phyloP scores from a whole-genome alignment of 1,140 invertebrate genomes.

The Littorina saxatilis region DNA sequence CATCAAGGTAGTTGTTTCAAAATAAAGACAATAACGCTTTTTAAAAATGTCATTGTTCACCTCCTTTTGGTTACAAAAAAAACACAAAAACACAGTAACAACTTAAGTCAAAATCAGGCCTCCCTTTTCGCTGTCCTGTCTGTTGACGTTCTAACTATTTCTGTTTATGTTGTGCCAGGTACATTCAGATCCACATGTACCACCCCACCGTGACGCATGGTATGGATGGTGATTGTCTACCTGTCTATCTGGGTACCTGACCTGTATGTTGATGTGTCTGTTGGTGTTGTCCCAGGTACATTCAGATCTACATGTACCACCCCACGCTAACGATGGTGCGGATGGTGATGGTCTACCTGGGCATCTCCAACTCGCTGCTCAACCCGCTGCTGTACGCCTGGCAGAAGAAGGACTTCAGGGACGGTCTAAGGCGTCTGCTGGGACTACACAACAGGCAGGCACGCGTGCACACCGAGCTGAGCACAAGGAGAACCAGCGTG shows the following conservation, averaged over 20 bases:
- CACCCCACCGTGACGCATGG: slow-evolving; percentile 6
- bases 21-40: too few species aligned
- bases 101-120: too few species aligned
- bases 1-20: too few species aligned
- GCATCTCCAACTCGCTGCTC: slow-evolving; percentile 31
- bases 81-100: too few species aligned
- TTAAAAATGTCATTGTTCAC: too few species aligned
- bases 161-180: neutral
- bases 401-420: slow-evolving; percentile 27
- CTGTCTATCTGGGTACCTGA: slow-evolving; percentile 10
- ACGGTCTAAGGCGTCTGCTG: slow-evolving; percentile 16
- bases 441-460: neutral
- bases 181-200: slow-evolving; percentile 26
- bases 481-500: neutral
- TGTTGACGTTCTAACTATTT: too few species aligned
- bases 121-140: too few species aligned
- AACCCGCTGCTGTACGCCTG: slow-evolving; percentile 25
- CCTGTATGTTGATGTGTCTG: too few species aligned
- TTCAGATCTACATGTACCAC: slow-evolving; percentile 29
- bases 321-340: neutral
- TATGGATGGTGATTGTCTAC: slow-evolving; percentile 17
- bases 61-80: too few species aligned
- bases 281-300: neutral
- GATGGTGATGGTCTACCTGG: slow-evolving; percentile 25
- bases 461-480: neutral